A percentile compares a stretch with the other conserved stretches of the same genome.
Conservation (phyloP, 2,888 invertebrate genomes). For the Trachelus iudaicus region DNA sequence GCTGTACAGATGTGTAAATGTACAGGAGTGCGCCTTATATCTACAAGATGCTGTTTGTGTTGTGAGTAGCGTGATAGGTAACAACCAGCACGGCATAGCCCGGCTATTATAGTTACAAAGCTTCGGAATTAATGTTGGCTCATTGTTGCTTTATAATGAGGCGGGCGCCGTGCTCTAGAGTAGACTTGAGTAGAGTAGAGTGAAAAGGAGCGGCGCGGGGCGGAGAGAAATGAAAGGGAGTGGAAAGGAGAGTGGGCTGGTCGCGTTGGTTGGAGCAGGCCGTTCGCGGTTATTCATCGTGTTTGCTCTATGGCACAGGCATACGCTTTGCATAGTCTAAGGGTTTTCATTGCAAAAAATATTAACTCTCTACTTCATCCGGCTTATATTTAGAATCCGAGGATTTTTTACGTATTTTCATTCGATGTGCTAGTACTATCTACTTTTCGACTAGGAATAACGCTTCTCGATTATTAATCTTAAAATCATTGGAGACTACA, state of each 20-base stretch:
- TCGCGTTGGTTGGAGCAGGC: not conserved
- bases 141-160: constrained; percentile 4
- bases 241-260: not conserved
- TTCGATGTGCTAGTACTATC: not conserved
- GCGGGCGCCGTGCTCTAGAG: not conserved
- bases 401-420: not conserved
- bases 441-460: not conserved
- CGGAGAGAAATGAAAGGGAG: not conserved
- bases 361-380: not conserved
- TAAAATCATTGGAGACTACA: not conserved
- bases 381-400: not conserved
- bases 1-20: not conserved
- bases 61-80: constrained; percentile 1
- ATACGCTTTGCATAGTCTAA: not conserved
- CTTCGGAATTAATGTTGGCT: constrained; percentile 2
- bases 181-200: not conserved
- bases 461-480: not conserved
- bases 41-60: constrained; percentile 2
- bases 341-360: not conserved
- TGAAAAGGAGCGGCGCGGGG: not conserved
- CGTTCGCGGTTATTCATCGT: not conserved
- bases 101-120: constrained; percentile 1
- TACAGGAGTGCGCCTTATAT: not conserved
- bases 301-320: not conserved
- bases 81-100: not conserved